These are phyloP conservation scores for Dicranocentrus wangi DNA, from an alignment of 2,888 invertebrate species.

Conservation along the genomic window DNA sequence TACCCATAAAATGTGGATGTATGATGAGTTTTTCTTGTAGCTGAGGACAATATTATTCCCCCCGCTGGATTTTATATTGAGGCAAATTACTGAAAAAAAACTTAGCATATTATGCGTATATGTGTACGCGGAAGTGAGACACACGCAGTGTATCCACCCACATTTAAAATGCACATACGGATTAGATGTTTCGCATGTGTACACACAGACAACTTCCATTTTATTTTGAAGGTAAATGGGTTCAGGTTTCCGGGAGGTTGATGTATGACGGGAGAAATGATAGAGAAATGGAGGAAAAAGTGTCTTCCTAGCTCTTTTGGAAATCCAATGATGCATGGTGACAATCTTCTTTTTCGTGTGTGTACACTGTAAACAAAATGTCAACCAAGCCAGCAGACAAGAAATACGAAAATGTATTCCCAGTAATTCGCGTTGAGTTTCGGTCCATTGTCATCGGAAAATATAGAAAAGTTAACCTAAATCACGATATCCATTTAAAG, in stretches of 20 bases:
- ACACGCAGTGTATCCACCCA: neutral
- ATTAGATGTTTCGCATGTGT: neutral
- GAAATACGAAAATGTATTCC: constrained; percentile 13
- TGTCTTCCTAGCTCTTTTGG: constrained; percentile 7
- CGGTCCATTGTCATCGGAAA: constrained; percentile 10
- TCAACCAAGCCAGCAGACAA: neutral
- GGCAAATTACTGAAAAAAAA: neutral
- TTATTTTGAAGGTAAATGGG: constrained; percentile 48
- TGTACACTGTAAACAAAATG: constrained; percentile 19
- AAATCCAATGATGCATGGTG: constrained; percentile 10
- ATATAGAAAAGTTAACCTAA: constrained; percentile 9
- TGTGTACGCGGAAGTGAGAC: neutral
- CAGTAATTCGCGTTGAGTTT: constrained; percentile 36
- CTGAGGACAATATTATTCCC: neutral
- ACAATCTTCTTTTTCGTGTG: constrained; percentile 26
- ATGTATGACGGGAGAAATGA: constrained; percentile 14
- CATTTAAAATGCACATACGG: constrained; percentile 4
- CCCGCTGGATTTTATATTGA: constrained; percentile 1
- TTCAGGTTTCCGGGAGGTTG: constrained; percentile 53
- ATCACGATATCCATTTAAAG: constrained; percentile 49
- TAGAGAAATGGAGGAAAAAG: neutral
- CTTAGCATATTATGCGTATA: neutral
- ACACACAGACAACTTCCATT: constrained; percentile 13
- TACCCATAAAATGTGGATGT: neutral
- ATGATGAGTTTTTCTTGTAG: neutral